A percentile compares a stretch with the other conserved stretches of the same genome.
These are phyloP conservation scores for Agriopis leucophaearia DNA, from an alignment of 2,888 invertebrate species.

Conservation along the genomic window DNA sequence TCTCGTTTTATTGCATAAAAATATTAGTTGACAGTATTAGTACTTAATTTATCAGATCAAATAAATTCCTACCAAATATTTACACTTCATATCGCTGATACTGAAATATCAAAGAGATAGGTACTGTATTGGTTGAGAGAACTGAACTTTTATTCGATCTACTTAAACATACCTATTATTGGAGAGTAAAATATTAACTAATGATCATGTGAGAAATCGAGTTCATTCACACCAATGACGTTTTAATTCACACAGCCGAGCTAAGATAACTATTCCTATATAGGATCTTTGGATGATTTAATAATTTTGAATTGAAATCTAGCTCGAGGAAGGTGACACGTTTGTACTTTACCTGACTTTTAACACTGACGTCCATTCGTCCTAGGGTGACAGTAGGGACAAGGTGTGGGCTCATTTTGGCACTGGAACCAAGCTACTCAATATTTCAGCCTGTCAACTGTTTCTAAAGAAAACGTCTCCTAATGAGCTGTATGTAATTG, in stretches of 20 bases:
- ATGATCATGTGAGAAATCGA: too few species aligned
- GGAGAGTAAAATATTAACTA: too few species aligned
- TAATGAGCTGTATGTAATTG: constrained; percentile 23
- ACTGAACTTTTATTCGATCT: background rate
- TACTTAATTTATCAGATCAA: constrained; percentile 3
- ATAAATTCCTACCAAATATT: constrained; percentile 3
- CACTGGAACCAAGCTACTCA: constrained; percentile 19
- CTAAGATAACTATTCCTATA: too few species aligned
- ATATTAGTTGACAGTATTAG: background rate
- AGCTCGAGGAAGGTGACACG: constrained; percentile 9
- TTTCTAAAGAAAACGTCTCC: constrained; percentile 12
- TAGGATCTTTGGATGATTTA: background rate
- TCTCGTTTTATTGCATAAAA: background rate
- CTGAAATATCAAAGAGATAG: background rate
- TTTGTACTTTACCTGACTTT: constrained; percentile 9
- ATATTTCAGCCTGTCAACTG: constrained; percentile 17
- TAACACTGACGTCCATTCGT: background rate
- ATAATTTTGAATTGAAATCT: background rate
- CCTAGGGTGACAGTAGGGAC: constrained; percentile 16
- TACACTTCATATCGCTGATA: background rate
- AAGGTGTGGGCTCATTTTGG: constrained; percentile 19
- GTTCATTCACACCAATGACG: too few species aligned
- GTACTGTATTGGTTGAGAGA: background rate
- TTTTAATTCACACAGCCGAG: too few species aligned
- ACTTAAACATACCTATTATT: too few species aligned